These are phyloP conservation scores for Glyphotaelius pellucidus DNA, from an alignment of 2,888 invertebrate species.

Conservation along the genomic window DNA sequence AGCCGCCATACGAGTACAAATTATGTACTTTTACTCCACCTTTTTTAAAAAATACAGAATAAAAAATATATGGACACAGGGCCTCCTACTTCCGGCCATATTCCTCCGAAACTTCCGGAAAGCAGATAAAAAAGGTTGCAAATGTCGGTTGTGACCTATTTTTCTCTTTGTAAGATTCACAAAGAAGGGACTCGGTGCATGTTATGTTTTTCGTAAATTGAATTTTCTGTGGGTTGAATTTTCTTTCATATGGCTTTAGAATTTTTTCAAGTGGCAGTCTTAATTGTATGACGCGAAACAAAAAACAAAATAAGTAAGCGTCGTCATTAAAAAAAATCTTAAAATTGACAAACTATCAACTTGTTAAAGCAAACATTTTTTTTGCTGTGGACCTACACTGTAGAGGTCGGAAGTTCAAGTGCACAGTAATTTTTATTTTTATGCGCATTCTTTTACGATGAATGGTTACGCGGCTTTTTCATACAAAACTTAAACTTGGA, in stretches of 20 bases:
- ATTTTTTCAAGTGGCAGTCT: background rate
- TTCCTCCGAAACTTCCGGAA: background rate
- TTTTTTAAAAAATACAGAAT: slow-evolving; percentile 2
- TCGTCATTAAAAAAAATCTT: background rate
- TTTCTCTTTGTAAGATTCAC: slow-evolving; percentile 2
- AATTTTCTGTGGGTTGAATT: background rate
- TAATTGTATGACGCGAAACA: background rate
- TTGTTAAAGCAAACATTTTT: background rate
- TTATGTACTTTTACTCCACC: background rate
- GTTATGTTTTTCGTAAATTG: background rate
- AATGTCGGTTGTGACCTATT: background rate
- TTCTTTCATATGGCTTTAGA: background rate
- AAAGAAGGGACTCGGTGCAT: background rate
- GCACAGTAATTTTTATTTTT: too few species aligned
- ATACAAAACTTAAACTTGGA: too few species aligned
- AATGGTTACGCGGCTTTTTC: too few species aligned
- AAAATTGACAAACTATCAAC: background rate
- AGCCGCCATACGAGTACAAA: slow-evolving; percentile 2
- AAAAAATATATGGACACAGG: background rate
- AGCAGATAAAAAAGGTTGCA: background rate
- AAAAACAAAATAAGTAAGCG: background rate
- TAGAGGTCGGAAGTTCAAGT: too few species aligned
- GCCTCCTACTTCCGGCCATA: background rate
- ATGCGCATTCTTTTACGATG: too few species aligned
- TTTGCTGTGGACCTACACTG: background rate